These are phyloP conservation scores for Tinamus guttatus DNA, from an alignment of 2,113 vertebrate species.

Conservation along the genomic window DNA sequence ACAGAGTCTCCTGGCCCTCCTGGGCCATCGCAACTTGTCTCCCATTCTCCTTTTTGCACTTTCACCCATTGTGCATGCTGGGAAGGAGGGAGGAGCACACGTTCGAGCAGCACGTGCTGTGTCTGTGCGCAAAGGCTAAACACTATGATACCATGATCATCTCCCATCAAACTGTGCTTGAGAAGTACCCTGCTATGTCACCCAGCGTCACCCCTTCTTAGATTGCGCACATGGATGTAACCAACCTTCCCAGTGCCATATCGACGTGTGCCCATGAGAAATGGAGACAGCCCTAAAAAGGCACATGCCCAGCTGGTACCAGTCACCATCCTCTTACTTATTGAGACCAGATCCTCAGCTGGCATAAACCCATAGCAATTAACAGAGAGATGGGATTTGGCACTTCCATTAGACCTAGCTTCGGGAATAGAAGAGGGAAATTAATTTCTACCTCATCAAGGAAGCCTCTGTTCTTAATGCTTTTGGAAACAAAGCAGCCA, in stretches of 20 bases:
- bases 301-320: not conserved
- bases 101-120: not conserved
- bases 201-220: not conserved
- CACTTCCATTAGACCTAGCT: not conserved
- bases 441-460: not conserved
- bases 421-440: not conserved
- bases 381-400: not conserved
- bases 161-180: not conserved
- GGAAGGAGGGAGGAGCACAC: not conserved
- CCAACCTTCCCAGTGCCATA: not conserved
- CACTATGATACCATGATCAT: not conserved
- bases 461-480: not conserved
- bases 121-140: not conserved
- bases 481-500: not conserved
- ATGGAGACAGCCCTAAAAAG: not conserved
- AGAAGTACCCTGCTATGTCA: not conserved
- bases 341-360: not conserved
- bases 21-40: not conserved
- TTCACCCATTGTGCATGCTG: not conserved
- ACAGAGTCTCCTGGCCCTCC: not conserved
- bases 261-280: not conserved
- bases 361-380: not conserved
- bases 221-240: rapidly evolving
- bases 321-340: too few relatives aligned
- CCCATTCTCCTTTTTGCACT: not conserved